A percentile compares a stretch with the other conserved stretches of the same genome.
Evolutionary conservation across 2,888 invertebrate genomes (phyloP).

Genomic region (Dryadula phaetusa): DNA sequence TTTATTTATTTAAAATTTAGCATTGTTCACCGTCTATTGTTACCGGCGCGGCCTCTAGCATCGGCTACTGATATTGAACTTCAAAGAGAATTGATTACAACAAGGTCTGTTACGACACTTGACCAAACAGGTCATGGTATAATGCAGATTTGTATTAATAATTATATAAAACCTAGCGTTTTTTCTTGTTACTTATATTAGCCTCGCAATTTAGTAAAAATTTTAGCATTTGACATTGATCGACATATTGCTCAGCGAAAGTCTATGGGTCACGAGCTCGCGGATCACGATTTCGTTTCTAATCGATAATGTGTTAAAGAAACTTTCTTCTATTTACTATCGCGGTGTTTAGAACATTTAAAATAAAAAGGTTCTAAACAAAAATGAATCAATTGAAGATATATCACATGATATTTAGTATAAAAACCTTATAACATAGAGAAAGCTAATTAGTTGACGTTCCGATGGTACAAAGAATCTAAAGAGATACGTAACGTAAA

Average conservation of each 20-base stretch:
- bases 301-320: conserved; percentile 33
- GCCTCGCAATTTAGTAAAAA: conserved; percentile 5
- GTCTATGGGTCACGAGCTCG: conserved; percentile 34
- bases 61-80: conserved; percentile 63
- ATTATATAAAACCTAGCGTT: conserved; percentile 55
- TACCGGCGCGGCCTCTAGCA: conserved; percentile 32
- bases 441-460: neutral
- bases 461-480: neutral
- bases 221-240: conserved; percentile 43
- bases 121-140: conserved; percentile 62
- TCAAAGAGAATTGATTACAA: conserved; percentile 54
- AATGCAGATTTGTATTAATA: conserved; percentile 51
- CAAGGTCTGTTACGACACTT: conserved; percentile 63
- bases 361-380: neutral
- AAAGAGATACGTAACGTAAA: neutral
- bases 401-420: neutral
- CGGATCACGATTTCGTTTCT: conserved; percentile 41
- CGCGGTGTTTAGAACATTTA: neutral
- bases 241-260: conserved; percentile 37
- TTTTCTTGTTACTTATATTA: conserved; percentile 19
- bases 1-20: neutral
- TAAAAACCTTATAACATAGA: neutral
- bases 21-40: conserved; percentile 23
- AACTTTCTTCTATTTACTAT: conserved; percentile 9
- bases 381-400: neutral